Evolutionary conservation across 2,113 vertebrate genomes (phyloP).

Genomic region (Zonotrichia leucophrys): DNA sequence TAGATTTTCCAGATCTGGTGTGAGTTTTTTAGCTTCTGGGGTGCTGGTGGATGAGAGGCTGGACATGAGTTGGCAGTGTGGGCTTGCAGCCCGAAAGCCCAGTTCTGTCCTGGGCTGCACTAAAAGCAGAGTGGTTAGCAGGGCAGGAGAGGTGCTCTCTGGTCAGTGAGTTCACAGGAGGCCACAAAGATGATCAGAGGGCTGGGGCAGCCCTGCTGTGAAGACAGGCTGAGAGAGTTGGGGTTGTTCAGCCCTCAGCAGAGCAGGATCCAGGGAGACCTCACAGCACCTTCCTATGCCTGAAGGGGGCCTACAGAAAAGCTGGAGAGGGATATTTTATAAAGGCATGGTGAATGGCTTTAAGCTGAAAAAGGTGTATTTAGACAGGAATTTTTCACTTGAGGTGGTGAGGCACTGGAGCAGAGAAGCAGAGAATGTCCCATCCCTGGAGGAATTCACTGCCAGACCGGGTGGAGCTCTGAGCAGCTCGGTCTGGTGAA

Average conservation of each 20-base stretch:
- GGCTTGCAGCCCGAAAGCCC: not conserved
- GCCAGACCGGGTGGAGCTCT: not conserved
- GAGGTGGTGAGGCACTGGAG: not conserved
- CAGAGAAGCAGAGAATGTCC: not conserved
- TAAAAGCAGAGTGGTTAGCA: not conserved
- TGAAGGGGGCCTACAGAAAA: no score
- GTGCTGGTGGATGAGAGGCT: not conserved
- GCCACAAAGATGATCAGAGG: not conserved
- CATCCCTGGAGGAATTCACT: not conserved
- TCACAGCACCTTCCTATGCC: no score
- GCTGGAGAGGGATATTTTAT: not conserved
- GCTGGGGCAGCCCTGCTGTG: not conserved
- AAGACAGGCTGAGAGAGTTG: not conserved
- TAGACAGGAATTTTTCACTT: not conserved
- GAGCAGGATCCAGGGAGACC: not conserved
- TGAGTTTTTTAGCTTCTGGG: not conserved
- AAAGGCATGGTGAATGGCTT: accelerated
- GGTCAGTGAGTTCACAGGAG: not conserved
- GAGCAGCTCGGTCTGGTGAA: not conserved
- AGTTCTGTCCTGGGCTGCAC: not conserved
- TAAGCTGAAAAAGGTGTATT: not conserved
- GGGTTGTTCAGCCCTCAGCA: not conserved
- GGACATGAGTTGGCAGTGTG: accelerated
- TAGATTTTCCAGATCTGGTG: not conserved
- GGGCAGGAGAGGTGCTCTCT: not conserved